Evolutionary conservation across 2,888 invertebrate species (phyloP).

Genomic region (Hermodice carunculata): DNA sequence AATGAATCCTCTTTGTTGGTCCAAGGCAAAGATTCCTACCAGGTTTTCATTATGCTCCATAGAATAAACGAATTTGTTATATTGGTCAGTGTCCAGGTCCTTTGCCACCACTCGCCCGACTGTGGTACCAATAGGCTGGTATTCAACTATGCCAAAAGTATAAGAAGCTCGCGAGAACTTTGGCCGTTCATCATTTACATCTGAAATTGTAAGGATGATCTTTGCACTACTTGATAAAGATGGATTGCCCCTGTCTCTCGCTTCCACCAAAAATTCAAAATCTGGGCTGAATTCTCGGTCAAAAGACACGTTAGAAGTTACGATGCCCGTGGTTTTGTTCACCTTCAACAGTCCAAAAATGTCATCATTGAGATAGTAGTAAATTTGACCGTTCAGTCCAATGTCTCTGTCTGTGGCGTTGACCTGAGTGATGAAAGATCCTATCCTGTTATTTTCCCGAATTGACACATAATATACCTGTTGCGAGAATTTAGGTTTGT

Average conservation of each 20-base stretch:
- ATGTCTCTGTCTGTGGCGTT: constrained; percentile 13
- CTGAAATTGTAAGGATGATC: not conserved
- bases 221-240: constrained; percentile 2
- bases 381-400: constrained; percentile 15
- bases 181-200: constrained; percentile 22
- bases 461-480: constrained; percentile 2
- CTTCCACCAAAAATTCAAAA: constrained; percentile 9
- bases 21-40: too few species aligned
- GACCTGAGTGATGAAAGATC: constrained; percentile 9
- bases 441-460: constrained; percentile 9
- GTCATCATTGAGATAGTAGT: constrained; percentile 21
- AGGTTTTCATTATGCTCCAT: constrained; percentile 9
- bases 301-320: constrained; percentile 13
- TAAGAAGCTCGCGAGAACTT: constrained; percentile 11
- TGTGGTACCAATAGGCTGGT: constrained; percentile 22
- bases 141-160: constrained; percentile 23
- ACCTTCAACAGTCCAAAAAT: too few species aligned
- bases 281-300: constrained; percentile 3
- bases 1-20: too few species aligned
- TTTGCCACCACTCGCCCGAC: constrained; percentile 21
- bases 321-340: constrained; percentile 16
- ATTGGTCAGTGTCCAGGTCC: constrained; percentile 21
- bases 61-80: constrained; percentile 22
- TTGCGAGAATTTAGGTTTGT: constrained; percentile 13
- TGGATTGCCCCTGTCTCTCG: constrained; percentile 12